These are phyloP conservation scores for Anhinga anhinga DNA, from an alignment of 2,113 vertebrate genomes.

Conservation along the genomic window DNA sequence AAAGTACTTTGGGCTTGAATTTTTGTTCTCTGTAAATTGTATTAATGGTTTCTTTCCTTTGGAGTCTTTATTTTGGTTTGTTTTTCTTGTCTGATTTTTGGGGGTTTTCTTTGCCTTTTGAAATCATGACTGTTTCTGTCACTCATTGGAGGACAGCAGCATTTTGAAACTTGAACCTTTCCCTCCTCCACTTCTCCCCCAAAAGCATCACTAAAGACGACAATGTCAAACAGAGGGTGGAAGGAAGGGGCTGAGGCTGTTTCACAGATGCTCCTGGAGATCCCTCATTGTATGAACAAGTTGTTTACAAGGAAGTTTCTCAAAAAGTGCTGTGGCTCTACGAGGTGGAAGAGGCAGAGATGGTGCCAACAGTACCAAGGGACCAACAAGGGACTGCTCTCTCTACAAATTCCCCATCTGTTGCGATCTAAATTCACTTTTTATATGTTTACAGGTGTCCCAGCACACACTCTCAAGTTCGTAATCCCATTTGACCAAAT, in stretches of 20 bases:
- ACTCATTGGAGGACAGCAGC: not conserved
- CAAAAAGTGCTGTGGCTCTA: not conserved
- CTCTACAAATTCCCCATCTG: not conserved
- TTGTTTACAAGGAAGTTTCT: not conserved
- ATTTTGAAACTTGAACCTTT: not conserved
- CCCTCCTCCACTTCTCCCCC: not conserved
- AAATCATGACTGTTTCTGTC: not conserved
- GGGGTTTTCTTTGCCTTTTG: not conserved
- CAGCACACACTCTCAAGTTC: not conserved
- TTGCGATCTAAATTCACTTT: not conserved
- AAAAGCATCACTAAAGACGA: not conserved
- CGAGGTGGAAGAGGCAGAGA: not conserved
- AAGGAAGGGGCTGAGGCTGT: not conserved
- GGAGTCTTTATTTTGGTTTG: not conserved
- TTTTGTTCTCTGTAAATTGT: not conserved
- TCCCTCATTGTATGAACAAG: not conserved
- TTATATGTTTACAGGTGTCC: not conserved
- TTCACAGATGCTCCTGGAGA: not conserved
- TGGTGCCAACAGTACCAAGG: not conserved
- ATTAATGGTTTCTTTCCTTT: not conserved
- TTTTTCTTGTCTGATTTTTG: not conserved
- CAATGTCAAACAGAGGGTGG: not conserved
- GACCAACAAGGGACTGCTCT: fast-evolving
- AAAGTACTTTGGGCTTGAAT: not conserved
- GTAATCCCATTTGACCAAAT: not conserved